Conservation (phyloP, 1,140 invertebrate genomes). For the Hylaeus volcanicus region DNA sequence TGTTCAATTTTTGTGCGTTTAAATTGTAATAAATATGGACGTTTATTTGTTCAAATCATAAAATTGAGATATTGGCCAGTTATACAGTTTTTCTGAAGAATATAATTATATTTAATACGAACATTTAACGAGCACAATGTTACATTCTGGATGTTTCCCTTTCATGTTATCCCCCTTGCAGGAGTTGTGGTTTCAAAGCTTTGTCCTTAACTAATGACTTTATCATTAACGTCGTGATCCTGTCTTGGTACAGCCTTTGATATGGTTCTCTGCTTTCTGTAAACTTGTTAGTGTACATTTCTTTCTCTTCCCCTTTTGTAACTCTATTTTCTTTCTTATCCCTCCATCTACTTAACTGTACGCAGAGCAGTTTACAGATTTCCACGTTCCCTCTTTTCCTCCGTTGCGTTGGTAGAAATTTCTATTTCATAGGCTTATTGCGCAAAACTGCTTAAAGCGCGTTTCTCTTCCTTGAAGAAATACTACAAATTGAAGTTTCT, state of each 20-base stretch:
- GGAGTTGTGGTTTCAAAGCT: neutral
- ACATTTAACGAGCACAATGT: neutral
- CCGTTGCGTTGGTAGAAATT: constrained; percentile 8
- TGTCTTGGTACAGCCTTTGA: constrained; percentile 1
- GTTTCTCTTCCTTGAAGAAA: neutral
- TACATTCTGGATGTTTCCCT: neutral
- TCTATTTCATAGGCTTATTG: neutral
- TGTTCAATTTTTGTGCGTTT: too few species aligned
- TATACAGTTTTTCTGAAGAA: too few species aligned
- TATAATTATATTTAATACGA: too few species aligned
- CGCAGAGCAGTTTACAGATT: constrained; percentile 12
- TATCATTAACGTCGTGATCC: constrained; percentile 7
- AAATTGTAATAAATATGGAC: too few species aligned
- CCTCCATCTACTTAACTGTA: neutral
- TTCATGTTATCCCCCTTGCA: neutral
- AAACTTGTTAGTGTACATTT: constrained; percentile 17
- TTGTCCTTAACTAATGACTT: constrained; percentile 14
- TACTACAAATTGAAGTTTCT: neutral
- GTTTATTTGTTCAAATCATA: too few species aligned
- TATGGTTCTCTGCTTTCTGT: neutral
- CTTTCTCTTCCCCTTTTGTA: neutral
- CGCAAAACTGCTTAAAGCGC: constrained; percentile 1
- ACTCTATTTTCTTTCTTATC: neutral
- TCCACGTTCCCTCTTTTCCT: neutral
- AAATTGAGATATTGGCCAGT: too few species aligned